Percentiles rank a stretch among this genome's conserved stretches.
phyloP scores from a whole-genome alignment of 2,888 invertebrate species.

The Drosophila nigricruria region DNA sequence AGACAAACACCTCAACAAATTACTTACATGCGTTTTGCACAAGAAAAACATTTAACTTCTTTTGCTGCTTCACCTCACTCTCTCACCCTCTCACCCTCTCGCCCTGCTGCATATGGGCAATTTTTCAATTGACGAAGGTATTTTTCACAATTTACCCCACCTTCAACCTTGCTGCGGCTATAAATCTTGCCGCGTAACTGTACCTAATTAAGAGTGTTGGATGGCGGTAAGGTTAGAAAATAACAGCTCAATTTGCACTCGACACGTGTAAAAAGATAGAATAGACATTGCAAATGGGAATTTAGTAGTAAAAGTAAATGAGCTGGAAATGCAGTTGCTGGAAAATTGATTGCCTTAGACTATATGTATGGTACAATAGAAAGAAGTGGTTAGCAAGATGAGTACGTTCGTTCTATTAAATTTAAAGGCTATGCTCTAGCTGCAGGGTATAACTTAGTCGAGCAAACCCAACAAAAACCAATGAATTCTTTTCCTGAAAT shows the following conservation, averaged over 20 bases:
- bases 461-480: background rate
- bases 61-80: background rate
- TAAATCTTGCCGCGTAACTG: conserved; percentile 49
- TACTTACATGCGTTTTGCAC: conserved; percentile 17
- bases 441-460: background rate
- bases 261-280: conserved; percentile 8
- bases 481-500: background rate
- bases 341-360: conserved; percentile 1
- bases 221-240: background rate
- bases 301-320: conserved; percentile 6
- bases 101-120: conserved; percentile 21
- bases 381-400: too few relatives aligned
- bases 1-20: conserved; percentile 23
- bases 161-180: conserved; percentile 4
- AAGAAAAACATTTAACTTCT: conserved; percentile 15
- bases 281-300: conserved; percentile 3
- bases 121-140: conserved; percentile 51
- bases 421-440: too few relatives aligned
- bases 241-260: conserved; percentile 38
- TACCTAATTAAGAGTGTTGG: conserved; percentile 36
- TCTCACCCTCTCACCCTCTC: background rate
- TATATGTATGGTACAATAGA: background rate
- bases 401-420: too few relatives aligned
- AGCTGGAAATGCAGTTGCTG: conserved; percentile 10
- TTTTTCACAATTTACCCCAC: conserved; percentile 21